Base-by-base conservation (phyloP, 1,140 invertebrate genomes). In the Orussus abietinus region DNA sequence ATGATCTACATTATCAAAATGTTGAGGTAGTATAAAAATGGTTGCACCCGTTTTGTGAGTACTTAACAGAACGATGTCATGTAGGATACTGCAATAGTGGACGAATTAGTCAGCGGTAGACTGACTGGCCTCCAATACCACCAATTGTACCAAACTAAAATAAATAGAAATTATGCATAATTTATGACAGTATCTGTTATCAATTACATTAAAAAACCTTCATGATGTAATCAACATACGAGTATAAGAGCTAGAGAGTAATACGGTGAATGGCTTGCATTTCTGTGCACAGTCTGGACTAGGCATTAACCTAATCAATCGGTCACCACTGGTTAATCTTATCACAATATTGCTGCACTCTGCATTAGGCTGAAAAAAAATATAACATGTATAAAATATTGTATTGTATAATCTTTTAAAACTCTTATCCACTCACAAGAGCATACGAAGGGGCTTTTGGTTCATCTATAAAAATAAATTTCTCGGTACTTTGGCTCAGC, bases 91-190 rank as follows among this genome's bases (percentile, higher is more conserved):
- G 83, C 81, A 19, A 80, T 69, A 42, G 71, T 65, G 48, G 80
- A 79, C 43, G 75, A 64, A 51, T 76, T 74, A 12, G 66, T 53
- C 36, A 77, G 72, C 34, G 81, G 76, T 57, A 81, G 68, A 55
- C 83, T 82, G 12, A 77, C 56, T 33, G 84, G 84, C 59, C 82
- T 74, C 84, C 85, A 90, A 55, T 86, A 88, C 80, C 86, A 86
- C 85, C 86, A 88, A 62, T 88, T 88, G 55, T 87, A 88, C 79
- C 82, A 86, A 51, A 88, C 85, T 88, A 68, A 49, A 81, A 80
- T 47, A 57, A 62, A 63, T 71, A 47, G 41, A 42, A 33, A 42
- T 15, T 47, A 45, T 32, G 32, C 35, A 45, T 40, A 44, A 39
- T 43, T 55, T 11, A 39, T 30, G 31, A 22, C 17, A 32, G 18